These are phyloP conservation scores for Strigops habroptila DNA, from an alignment of 2,113 vertebrate species.

Conservation along the genomic window DNA sequence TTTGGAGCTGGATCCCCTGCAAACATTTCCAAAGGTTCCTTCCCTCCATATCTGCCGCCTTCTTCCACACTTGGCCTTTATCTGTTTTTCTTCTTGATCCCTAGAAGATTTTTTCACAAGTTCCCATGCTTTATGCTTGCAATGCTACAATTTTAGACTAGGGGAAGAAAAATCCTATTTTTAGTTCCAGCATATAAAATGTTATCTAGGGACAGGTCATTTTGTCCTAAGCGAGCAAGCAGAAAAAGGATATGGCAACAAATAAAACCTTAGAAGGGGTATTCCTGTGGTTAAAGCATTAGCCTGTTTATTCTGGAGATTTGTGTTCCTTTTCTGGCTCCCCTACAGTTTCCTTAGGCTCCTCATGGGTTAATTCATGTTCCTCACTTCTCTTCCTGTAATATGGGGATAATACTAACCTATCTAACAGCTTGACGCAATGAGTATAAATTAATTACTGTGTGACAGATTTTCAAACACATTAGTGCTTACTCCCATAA, in stretches of 20 bases:
- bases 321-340: neutral
- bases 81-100: slow-evolving; percentile 46
- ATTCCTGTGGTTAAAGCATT: slow-evolving; percentile 53
- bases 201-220: slow-evolving; percentile 45
- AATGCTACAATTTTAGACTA: slow-evolving; percentile 42
- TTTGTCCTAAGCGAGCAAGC: slow-evolving; percentile 51
- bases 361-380: slow-evolving; percentile 19
- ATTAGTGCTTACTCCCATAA: neutral
- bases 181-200: slow-evolving; percentile 43
- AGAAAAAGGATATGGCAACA: slow-evolving; percentile 40
- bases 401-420: neutral
- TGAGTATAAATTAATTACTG: slow-evolving; percentile 3
- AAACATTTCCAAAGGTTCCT: neutral
- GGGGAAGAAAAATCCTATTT: slow-evolving; percentile 40
- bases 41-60: neutral
- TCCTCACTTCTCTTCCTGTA: neutral
- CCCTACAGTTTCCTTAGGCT: neutral
- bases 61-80: neutral
- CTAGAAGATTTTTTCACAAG: slow-evolving; percentile 5
- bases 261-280: slow-evolving; percentile 55
- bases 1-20: neutral
- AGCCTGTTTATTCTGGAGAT: slow-evolving; percentile 5
- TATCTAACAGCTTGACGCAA: neutral
- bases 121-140: neutral
- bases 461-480: slow-evolving; percentile 19